Base-by-base conservation (phyloP, 1,140 invertebrate species). In the Amphibalanus amphitrite region DNA sequence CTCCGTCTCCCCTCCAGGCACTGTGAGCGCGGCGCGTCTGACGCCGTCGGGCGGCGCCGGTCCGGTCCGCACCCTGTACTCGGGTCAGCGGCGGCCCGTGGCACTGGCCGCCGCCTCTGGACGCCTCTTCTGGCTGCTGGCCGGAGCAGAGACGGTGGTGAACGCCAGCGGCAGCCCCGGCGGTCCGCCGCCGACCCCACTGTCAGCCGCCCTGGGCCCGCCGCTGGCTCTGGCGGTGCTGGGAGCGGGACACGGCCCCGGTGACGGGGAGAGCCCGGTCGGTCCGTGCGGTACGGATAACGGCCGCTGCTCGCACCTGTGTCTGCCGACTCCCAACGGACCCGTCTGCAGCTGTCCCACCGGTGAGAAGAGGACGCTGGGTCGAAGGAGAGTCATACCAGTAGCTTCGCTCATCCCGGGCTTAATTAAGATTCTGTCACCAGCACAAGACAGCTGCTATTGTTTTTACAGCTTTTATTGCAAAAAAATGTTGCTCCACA, bases 81-180 rank as follows among this genome's bases (percentile, higher is more conserved):
- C 20, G 80, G 84, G 40, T 89, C 90, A 74, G 80, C 95, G 0
- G 86, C 94, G 29, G 88, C 84, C 65, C 88, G 91, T 71, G 88
- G 92, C 77, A 81, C 96, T 4, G 87, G 91, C 29, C 94, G 97
- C 81, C 85, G 93, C 3, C 97, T 95, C 81, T 93, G 94, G 0
- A 84, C 95, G 29, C 89, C 90, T 70, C 78, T 95, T 23, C 83
- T 93, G 70, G 91, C 89, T n/a, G 86, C 93, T 77, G 90, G 90
- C 81, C 80, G 98, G 0, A 98, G 98, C 80, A 96, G 96, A 93
- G 96, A 93, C 0, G 96, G 70, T 29, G 69, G 38, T 29, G 28
- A 29, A 59, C 40, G 64, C 3, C 67, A 67, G n/a, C 26, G 68
- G 0, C n/a, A 68, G 38, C 40, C 59, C 28, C 38, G 69, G 38